A percentile compares a stretch with the other conserved stretches of the same genome.
These are phyloP conservation scores for Drosophila bipectinata DNA, from an alignment of 1,140 invertebrate genomes.

Conservation along the genomic window DNA sequence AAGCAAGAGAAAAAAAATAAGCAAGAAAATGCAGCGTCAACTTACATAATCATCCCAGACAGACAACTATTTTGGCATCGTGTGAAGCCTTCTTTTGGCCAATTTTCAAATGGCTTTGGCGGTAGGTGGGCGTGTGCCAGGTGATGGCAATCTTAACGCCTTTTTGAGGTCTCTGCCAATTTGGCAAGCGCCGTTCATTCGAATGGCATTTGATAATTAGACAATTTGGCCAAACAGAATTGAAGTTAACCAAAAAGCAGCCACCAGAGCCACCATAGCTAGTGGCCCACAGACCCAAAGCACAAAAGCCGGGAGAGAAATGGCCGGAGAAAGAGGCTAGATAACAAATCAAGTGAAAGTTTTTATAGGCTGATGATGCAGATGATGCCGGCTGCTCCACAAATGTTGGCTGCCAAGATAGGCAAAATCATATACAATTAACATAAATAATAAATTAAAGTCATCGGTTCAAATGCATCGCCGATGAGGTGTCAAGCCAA, in stretches of 20 bases:
- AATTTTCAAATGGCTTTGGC: conserved; percentile 39
- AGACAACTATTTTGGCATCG: conserved; percentile 47
- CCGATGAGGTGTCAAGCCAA: conserved; percentile 29
- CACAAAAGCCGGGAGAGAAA: conserved; percentile 32
- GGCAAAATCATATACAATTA: conserved; percentile 48
- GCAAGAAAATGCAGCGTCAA: not conserved
- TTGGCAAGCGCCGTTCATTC: conserved; percentile 32
- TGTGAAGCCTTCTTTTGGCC: conserved; percentile 46
- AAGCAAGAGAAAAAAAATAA: not conserved
- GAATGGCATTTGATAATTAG: conserved; percentile 54
- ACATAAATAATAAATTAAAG: conserved; percentile 53
- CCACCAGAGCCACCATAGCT: not conserved
- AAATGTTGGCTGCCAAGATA: conserved; percentile 23
- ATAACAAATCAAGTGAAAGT: conserved; percentile 55
- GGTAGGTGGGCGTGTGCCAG: conserved; percentile 44
- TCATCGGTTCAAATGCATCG: conserved; percentile 44
- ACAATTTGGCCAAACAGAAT: conserved; percentile 40
- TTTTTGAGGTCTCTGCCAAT: conserved; percentile 54
- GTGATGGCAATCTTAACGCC: conserved; percentile 53
- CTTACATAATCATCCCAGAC: conserved; percentile 62
- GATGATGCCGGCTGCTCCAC: conserved; percentile 23
- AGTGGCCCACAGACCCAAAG: conserved; percentile 43
- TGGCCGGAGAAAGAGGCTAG: conserved; percentile 31
- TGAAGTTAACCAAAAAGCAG: conserved; percentile 20
- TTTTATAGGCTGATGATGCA: conserved; percentile 45